Conservation (phyloP, 2,888 invertebrate species). For the Mythimna ferrago region DNA sequence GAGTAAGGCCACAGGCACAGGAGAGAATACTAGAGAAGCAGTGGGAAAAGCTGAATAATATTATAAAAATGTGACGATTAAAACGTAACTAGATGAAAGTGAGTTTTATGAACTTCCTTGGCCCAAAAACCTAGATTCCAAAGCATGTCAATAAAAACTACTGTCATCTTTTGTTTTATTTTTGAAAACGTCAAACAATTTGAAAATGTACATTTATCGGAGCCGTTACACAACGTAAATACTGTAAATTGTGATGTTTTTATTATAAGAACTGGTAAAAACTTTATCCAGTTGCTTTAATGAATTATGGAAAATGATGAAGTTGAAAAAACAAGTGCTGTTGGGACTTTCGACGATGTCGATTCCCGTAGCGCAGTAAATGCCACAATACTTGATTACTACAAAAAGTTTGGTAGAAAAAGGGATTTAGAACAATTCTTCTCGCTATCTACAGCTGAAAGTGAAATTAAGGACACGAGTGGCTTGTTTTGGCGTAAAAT, state of each 20-base stretch:
- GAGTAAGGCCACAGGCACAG: too few species aligned
- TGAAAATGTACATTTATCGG: constrained; percentile 58
- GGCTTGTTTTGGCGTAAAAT: constrained; percentile 86
- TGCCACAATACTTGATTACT: constrained; percentile 91
- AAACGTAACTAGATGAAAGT: neutral
- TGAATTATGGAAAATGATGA: constrained; percentile 80
- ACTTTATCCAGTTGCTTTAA: constrained; percentile 44
- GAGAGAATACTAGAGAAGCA: too few species aligned
- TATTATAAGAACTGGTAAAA: constrained; percentile 14
- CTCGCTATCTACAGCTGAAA: constrained; percentile 86
- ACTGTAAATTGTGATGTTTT: constrained; percentile 48
- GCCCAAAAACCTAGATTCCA: constrained; percentile 47
- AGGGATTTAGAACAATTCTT: constrained; percentile 93
- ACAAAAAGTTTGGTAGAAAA: constrained; percentile 92
- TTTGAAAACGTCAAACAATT: constrained; percentile 63
- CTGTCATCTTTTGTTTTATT: constrained; percentile 53
- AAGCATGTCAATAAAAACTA: constrained; percentile 7
- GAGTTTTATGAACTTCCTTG: neutral
- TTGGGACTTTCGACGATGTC: constrained; percentile 59
- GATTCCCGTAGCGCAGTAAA: constrained; percentile 79
- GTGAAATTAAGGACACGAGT: constrained; percentile 82
- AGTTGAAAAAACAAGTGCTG: constrained; percentile 58
- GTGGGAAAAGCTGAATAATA: too few species aligned
- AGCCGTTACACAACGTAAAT: constrained; percentile 59
- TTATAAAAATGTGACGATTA: neutral